Conservation (phyloP, 2,888 invertebrate genomes). For the Chrysotoxum bicinctum region DNA sequence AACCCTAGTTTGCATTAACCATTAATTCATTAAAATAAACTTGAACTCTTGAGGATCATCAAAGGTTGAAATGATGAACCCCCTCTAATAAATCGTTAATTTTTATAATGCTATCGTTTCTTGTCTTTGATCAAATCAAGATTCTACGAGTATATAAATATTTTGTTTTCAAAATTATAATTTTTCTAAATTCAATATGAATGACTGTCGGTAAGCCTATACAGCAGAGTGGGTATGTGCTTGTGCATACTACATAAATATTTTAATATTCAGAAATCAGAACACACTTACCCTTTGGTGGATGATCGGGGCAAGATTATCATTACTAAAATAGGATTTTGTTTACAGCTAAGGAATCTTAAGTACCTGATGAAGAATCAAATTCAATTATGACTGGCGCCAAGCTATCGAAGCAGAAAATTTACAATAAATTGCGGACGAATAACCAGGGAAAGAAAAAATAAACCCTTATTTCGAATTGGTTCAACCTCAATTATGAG, state of each 20-base stretch:
- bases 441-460: not conserved
- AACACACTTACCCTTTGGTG: slow-evolving; percentile 38
- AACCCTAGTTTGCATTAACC: slow-evolving; percentile 15
- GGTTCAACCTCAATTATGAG: slow-evolving; percentile 55
- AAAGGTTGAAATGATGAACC: slow-evolving; percentile 17
- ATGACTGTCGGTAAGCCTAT: not conserved
- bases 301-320: slow-evolving; percentile 57
- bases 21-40: slow-evolving; percentile 52
- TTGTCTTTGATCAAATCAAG: slow-evolving; percentile 13
- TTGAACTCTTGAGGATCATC: slow-evolving; percentile 37
- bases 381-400: slow-evolving; percentile 54
- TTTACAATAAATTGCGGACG: slow-evolving; percentile 29
- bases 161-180: not conserved
- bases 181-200: not conserved
- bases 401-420: slow-evolving; percentile 41
- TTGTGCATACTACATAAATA: too few relatives aligned
- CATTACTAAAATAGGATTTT: slow-evolving; percentile 28
- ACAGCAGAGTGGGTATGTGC: too few relatives aligned
- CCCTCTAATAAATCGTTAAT: not conserved
- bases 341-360: slow-evolving; percentile 12
- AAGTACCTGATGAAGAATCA: slow-evolving; percentile 7
- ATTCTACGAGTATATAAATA: not conserved
- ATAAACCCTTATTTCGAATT: not conserved
- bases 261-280: not conserved
- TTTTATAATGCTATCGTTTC: not conserved